phyloP scores from a whole-genome alignment of 2,888 invertebrate genomes.

The Aporophyla lueneburgensis region DNA sequence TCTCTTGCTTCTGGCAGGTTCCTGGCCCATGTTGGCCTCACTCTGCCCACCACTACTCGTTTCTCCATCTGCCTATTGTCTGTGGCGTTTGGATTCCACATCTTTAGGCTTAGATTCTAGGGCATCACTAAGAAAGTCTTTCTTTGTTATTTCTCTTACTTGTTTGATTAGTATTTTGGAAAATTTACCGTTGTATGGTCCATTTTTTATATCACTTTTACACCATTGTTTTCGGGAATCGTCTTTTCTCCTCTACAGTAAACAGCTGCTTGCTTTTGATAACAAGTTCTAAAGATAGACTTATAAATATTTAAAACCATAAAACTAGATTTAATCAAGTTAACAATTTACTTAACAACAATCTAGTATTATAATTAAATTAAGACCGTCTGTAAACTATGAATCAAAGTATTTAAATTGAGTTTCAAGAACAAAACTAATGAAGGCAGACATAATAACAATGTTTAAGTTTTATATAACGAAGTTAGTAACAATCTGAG shows the following conservation, averaged over 20 bases:
- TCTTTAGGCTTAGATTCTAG: conserved; percentile 63
- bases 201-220: conserved; percentile 36
- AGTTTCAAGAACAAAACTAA: conserved; percentile 18
- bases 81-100: conserved; percentile 89
- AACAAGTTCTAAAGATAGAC: conserved; percentile 1
- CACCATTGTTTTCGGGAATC: neutral
- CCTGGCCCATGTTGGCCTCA: conserved; percentile 90
- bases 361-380: conserved; percentile 20
- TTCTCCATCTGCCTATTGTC: conserved; percentile 91
- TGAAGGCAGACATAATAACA: conserved; percentile 21
- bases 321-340: neutral
- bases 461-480: conserved; percentile 8
- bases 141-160: conserved; percentile 3
- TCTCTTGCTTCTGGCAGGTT: conserved; percentile 87
- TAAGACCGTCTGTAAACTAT: conserved; percentile 4
- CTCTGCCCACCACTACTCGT: conserved; percentile 91
- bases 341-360: neutral
- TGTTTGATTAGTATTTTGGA: neutral
- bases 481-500: conserved; percentile 27
- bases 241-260: neutral
- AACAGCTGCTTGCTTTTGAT: conserved; percentile 6
- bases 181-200: neutral
- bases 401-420: conserved; percentile 22
- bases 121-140: conserved; percentile 22
- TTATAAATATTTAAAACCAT: neutral